phyloP scores from a whole-genome alignment of 2,888 invertebrate species.

The Mactromeris polynyma region DNA sequence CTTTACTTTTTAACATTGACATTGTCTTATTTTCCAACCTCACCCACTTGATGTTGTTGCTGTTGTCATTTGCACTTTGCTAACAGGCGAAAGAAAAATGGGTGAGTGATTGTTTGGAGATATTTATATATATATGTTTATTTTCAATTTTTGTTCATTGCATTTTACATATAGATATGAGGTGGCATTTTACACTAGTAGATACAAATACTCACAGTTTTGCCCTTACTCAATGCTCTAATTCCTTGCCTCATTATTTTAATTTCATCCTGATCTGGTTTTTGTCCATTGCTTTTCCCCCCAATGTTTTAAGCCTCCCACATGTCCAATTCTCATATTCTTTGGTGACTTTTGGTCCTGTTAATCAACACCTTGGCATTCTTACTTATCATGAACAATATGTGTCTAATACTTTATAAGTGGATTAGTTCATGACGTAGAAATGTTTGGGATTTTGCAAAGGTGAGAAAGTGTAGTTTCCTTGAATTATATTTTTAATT shows the following conservation, averaged over 20 bases:
- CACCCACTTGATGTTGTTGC: conserved; percentile 49
- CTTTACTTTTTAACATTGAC: conserved; percentile 22
- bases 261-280: not conserved
- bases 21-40: conserved; percentile 45
- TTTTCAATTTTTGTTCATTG: not conserved
- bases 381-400: too few species aligned
- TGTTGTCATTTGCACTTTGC: conserved; percentile 32
- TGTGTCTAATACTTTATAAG: too few species aligned
- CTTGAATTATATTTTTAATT: too few species aligned
- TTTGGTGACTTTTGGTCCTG: too few species aligned
- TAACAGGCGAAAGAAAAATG: conserved; percentile 63
- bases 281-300: too few species aligned
- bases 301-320: too few species aligned
- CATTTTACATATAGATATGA: not conserved
- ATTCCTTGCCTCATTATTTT: not conserved
- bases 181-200: not conserved
- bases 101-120: conserved; percentile 57
- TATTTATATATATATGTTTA: not conserved
- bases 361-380: too few species aligned
- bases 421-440: too few species aligned
- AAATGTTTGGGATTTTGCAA: too few species aligned
- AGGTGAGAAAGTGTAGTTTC: too few species aligned
- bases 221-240: not conserved
- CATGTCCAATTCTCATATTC: too few species aligned
- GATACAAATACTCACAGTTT: not conserved